Percentiles rank a stretch among this genome's conserved stretches.
These are phyloP conservation scores for Bombus superbus DNA, from an alignment of 1,140 invertebrate species.

Conservation along the genomic window DNA sequence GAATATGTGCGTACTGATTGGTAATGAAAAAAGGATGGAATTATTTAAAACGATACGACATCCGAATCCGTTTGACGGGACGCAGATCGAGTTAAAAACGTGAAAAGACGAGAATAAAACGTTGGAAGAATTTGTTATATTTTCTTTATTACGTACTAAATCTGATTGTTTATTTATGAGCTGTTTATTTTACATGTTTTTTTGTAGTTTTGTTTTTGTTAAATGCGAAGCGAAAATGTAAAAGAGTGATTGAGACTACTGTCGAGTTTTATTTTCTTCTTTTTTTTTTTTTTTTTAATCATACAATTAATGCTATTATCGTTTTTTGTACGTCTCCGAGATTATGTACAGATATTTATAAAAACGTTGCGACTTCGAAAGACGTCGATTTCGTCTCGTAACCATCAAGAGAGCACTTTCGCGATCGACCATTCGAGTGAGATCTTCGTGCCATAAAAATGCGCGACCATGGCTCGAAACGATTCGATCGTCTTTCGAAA, in stretches of 20 bases:
- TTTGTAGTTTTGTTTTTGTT: slow-evolving; percentile 81
- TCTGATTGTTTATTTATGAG: slow-evolving; percentile 83
- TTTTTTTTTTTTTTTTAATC: background rate
- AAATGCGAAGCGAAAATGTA: slow-evolving; percentile 67
- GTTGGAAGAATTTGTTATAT: slow-evolving; percentile 80
- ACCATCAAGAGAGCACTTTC: background rate
- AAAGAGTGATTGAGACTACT: slow-evolving; percentile 58
- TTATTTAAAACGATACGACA: slow-evolving; percentile 14
- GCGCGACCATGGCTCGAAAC: slow-evolving; percentile 17
- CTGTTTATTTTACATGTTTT: slow-evolving; percentile 81
- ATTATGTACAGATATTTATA: slow-evolving; percentile 65
- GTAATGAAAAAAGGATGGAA: slow-evolving; percentile 34
- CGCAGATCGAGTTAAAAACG: slow-evolving; percentile 63
- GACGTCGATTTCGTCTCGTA: slow-evolving; percentile 40
- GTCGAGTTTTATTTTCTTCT: slow-evolving; percentile 59
- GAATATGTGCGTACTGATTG: slow-evolving; percentile 12
- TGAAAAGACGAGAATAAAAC: slow-evolving; percentile 4
- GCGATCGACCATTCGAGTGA: background rate
- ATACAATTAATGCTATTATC: background rate
- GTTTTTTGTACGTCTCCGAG: slow-evolving; percentile 8
- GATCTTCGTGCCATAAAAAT: slow-evolving; percentile 38
- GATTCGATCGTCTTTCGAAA: slow-evolving; percentile 31
- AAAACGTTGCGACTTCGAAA: slow-evolving; percentile 33
- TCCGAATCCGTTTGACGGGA: slow-evolving; percentile 70
- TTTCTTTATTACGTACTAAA: slow-evolving; percentile 78